Percentiles rank a stretch among this genome's conserved stretches.
Conservation (phyloP, 2,797 vertebrate genomes). For the Atherinosoma microstoma region DNA sequence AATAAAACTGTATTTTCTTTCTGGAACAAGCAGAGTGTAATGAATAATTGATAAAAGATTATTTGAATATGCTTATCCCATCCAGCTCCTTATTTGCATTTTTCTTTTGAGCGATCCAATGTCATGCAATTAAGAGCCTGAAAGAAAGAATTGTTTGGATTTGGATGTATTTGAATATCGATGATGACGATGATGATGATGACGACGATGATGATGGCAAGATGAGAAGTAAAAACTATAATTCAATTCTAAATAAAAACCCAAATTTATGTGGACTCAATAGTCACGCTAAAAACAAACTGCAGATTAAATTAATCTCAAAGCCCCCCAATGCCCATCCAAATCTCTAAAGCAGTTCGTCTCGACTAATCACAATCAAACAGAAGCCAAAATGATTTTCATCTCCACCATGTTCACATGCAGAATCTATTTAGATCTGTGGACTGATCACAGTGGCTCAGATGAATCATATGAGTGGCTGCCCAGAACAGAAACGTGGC, state of each 20-base stretch:
- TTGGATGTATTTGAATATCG: conserved; percentile 8
- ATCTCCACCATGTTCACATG: conserved; percentile 32
- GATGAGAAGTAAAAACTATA: conserved; percentile 5
- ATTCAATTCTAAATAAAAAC: conserved; percentile 17
- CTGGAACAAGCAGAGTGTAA: neutral
- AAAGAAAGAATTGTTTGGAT: conserved; percentile 8
- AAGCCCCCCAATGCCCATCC: neutral
- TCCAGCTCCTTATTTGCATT: conserved; percentile 1
- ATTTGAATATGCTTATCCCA: conserved; percentile 11
- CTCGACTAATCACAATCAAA: conserved; percentile 38
- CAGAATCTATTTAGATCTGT: conserved; percentile 41
- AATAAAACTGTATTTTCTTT: neutral
- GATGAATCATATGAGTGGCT: conserved; percentile 42
- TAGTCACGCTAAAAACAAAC: conserved; percentile 45
- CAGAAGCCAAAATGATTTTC: conserved; percentile 36
- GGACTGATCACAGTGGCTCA: conserved; percentile 42
- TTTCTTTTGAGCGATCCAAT: neutral
- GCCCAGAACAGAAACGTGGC: conserved; percentile 35
- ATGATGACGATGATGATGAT: conserved; percentile 11
- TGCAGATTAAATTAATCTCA: conserved; percentile 34
- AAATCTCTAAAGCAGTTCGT: conserved; percentile 36
- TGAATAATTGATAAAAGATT: conserved; percentile 4
- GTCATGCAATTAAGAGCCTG: conserved; percentile 1
- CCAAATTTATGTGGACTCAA: conserved; percentile 15
- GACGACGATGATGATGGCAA: conserved; percentile 17